Conservation (phyloP, 2,113 vertebrate genomes). For the Cranoglanis bouderius region DNA sequence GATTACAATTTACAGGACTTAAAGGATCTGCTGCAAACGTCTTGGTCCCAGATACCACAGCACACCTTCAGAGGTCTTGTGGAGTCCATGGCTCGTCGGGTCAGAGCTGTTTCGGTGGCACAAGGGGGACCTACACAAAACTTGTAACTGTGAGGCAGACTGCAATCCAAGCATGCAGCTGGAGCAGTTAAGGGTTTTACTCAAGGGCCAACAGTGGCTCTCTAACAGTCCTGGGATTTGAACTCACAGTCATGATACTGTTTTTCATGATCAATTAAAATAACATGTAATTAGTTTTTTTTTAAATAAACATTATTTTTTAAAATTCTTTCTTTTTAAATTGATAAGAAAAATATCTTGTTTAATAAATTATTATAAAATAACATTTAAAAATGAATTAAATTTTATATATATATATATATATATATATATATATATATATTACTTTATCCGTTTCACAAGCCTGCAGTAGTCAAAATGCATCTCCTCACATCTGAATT, state of each 20-base stretch:
- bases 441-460: background rate
- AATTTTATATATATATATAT: too few species aligned
- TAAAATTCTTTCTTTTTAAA: background rate
- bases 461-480: background rate
- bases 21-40: too few species aligned
- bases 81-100: too few species aligned
- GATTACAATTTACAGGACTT: too few species aligned
- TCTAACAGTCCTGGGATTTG: background rate
- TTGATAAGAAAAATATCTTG: too few species aligned
- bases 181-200: background rate
- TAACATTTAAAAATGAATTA: background rate
- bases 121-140: background rate
- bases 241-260: too few species aligned
- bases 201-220: background rate
- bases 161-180: background rate
- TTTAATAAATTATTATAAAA: too few species aligned
- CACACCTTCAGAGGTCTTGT: too few species aligned
- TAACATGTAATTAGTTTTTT: background rate
- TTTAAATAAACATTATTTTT: background rate
- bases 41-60: too few species aligned
- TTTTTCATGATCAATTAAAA: background rate
- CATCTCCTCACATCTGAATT: background rate
- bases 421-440: too few species aligned
- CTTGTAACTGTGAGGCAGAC: background rate
- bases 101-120: too few species aligned